phyloP scores from a whole-genome alignment of 2,888 invertebrate species.

The Lapara coniferarum region DNA sequence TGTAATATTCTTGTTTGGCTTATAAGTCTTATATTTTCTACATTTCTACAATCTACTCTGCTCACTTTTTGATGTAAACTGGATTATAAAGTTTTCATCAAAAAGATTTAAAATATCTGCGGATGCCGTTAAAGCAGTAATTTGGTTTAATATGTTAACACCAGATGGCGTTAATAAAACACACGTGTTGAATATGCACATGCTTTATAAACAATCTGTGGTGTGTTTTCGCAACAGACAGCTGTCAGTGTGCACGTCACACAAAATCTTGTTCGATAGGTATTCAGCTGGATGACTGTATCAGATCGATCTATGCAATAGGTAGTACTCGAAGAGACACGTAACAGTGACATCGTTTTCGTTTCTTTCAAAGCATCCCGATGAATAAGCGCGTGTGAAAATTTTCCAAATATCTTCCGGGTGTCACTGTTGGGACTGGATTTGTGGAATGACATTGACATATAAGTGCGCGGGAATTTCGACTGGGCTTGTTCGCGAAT shows the following conservation, averaged over 20 bases:
- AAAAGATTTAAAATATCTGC: background rate
- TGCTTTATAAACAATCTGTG: constrained; percentile 16
- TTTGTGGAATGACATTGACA: constrained; percentile 64
- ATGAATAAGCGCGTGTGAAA: constrained; percentile 42
- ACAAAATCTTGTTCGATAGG: constrained; percentile 44
- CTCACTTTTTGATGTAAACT: no score
- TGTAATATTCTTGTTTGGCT: no score
- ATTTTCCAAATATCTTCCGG: constrained; percentile 24
- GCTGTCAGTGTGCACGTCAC: constrained; percentile 61
- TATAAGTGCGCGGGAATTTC: constrained; percentile 69
- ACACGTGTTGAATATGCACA: background rate
- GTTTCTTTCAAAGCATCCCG: background rate
- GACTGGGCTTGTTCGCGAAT: constrained; percentile 42
- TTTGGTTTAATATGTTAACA: background rate
- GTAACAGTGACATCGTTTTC: constrained; percentile 26
- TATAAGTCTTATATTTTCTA: no score
- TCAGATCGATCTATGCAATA: constrained; percentile 47
- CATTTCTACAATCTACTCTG: no score
- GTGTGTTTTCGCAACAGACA: constrained; percentile 44
- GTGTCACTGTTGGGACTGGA: constrained; percentile 38
- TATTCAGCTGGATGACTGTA: constrained; percentile 45
- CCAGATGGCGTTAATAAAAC: background rate
- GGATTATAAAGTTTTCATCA: background rate
- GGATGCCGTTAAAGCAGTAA: constrained; percentile 20
- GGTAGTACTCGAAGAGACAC: constrained; percentile 34